A percentile compares a stretch with the other conserved stretches of the same genome.
These are phyloP conservation scores for Peromyscus polionotus DNA, from an alignment of 2,113 vertebrate genomes.

Conservation along the genomic window DNA sequence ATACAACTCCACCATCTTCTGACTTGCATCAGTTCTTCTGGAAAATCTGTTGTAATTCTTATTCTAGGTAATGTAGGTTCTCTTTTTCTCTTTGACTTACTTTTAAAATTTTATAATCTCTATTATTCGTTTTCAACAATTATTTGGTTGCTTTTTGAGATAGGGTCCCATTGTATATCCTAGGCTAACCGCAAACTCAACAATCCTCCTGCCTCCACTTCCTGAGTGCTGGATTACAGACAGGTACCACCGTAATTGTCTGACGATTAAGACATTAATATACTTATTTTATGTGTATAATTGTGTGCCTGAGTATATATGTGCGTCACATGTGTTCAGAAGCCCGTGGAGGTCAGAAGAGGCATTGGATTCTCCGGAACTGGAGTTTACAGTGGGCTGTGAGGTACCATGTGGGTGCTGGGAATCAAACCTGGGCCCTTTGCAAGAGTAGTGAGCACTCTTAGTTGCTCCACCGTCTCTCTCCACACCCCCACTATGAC, in stretches of 20 bases:
- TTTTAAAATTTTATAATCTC: neutral
- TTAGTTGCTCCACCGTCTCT: neutral
- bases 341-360: neutral
- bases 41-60: neutral
- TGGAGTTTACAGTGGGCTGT: neutral
- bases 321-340: neutral
- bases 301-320: neutral
- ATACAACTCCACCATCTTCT: neutral
- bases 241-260: neutral
- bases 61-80: neutral
- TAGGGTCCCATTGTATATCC: neutral
- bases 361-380: neutral
- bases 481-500: neutral
- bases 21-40: neutral
- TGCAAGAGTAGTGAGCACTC: neutral
- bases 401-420: neutral
- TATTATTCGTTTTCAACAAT: neutral
- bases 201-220: neutral
- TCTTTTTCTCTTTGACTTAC: neutral
- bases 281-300: neutral
- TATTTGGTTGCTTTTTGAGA: neutral
- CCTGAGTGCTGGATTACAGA: neutral
- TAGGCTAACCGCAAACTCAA: neutral
- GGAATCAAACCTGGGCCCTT: neutral
- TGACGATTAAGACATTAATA: neutral